phyloP scores from a whole-genome alignment of 2,797 vertebrate species.

The Pithecia hirsuta region DNA sequence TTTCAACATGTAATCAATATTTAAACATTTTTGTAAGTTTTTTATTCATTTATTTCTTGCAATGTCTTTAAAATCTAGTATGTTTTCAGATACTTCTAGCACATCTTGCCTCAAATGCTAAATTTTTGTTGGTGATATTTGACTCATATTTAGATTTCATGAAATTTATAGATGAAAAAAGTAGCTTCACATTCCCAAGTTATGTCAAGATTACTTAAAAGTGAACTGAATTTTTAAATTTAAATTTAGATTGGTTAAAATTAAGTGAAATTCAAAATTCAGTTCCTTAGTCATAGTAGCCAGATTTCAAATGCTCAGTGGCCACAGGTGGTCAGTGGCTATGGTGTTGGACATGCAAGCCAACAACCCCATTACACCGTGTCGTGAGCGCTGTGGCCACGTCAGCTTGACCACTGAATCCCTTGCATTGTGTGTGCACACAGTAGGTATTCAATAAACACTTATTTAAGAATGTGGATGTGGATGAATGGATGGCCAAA shows the following conservation, averaged over 20 bases:
- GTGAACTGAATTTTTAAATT: neutral
- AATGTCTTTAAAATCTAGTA: neutral
- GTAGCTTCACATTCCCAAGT: neutral
- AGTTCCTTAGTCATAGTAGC: neutral
- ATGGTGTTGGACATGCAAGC: neutral
- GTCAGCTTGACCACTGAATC: neutral
- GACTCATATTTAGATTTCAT: neutral
- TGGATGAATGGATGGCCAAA: neutral
- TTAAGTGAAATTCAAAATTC: neutral
- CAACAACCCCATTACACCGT: neutral
- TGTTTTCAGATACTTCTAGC: neutral
- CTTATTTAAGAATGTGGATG: neutral
- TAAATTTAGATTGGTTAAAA: neutral
- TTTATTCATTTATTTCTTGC: neutral
- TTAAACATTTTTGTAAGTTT: neutral
- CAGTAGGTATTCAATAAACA: neutral
- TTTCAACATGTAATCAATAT: neutral
- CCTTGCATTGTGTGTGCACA: neutral
- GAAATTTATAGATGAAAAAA: slow-evolving; percentile 18
- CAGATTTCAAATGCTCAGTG: neutral
- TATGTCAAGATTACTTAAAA: slow-evolving; percentile 26
- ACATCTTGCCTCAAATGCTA: neutral
- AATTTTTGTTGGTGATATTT: neutral
- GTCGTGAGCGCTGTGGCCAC: neutral
- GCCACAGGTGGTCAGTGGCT: neutral